Conservation (phyloP, 2,113 vertebrate species). For the Pituophis catenifer region DNA sequence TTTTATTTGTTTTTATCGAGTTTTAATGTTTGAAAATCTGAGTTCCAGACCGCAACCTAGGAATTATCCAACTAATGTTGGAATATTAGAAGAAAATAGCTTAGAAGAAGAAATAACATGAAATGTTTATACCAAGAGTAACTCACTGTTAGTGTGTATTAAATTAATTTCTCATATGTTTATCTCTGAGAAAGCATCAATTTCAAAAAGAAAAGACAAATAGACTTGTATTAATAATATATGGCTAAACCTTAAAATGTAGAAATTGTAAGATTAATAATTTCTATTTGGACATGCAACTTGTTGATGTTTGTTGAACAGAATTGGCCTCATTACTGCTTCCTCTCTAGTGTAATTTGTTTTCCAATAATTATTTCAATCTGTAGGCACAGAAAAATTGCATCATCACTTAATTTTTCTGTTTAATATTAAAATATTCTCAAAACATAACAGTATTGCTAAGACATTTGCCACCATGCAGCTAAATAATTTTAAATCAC, state of each 20-base stretch:
- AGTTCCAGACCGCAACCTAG: background rate
- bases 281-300: background rate
- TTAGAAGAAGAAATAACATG: background rate
- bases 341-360: background rate
- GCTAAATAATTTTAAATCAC: background rate
- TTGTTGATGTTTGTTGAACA: background rate
- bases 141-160: background rate
- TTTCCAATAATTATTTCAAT: background rate
- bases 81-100: background rate
- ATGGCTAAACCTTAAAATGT: background rate
- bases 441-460: background rate
- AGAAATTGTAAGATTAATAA: background rate
- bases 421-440: background rate
- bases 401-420: background rate
- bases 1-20: background rate
- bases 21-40: background rate
- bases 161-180: slow-evolving; percentile 1
- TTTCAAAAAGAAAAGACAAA: background rate
- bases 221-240: background rate
- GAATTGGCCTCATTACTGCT: background rate
- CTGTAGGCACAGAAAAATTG: background rate
- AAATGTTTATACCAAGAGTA: background rate
- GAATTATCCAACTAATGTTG: background rate
- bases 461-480: background rate
- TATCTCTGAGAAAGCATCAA: background rate